phyloP scores from a whole-genome alignment of 2,888 invertebrate genomes.

The Lysandra coridon region DNA sequence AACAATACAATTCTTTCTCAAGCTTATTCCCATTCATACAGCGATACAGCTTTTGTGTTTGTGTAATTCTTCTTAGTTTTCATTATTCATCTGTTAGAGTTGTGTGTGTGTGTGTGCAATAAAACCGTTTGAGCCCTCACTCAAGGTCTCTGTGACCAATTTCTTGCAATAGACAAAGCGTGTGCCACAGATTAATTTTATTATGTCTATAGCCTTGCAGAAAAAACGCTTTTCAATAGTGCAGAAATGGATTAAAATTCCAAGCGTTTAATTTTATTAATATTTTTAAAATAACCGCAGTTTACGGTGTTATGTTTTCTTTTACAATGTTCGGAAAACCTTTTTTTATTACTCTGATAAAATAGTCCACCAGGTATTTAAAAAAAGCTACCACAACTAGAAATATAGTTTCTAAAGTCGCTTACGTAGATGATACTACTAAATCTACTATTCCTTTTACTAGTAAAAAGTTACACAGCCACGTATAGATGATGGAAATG shows the following conservation, averaged over 20 bases:
- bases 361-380: too few species aligned
- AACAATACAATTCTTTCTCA: background rate
- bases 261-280: too few species aligned
- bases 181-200: background rate
- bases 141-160: constrained; percentile 7
- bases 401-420: too few species aligned
- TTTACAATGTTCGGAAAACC: too few species aligned
- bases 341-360: too few species aligned
- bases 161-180: constrained; percentile 4
- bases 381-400: too few species aligned
- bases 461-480: too few species aligned
- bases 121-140: background rate
- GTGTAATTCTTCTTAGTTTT: constrained; percentile 7
- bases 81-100: background rate
- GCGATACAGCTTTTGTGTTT: background rate
- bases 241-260: background rate
- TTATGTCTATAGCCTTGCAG: background rate
- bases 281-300: too few species aligned
- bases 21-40: background rate
- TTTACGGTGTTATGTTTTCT: too few species aligned
- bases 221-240: background rate
- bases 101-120: background rate
- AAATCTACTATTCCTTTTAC: too few species aligned
- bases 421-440: too few species aligned
- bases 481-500: too few species aligned